Percentiles rank a stretch among this genome's conserved stretches.
phyloP scores from a whole-genome alignment of 2,888 invertebrate genomes.

The Phytoseiulus persimilis region DNA sequence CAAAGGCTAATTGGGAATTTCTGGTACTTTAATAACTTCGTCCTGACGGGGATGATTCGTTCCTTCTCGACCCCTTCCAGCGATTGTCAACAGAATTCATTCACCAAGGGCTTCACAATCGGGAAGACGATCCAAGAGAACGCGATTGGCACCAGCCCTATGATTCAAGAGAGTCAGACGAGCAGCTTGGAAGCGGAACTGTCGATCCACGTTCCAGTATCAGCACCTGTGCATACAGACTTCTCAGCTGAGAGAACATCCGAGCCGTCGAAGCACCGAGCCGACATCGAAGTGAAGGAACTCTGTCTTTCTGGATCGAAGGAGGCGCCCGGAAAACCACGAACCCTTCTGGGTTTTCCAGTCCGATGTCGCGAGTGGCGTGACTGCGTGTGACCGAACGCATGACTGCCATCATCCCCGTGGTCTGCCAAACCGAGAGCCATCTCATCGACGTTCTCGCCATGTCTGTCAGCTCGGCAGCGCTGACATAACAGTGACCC shows the following conservation, averaged over 20 bases:
- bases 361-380: background rate
- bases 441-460: background rate
- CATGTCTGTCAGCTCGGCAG: background rate
- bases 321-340: background rate
- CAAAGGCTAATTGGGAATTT: no score
- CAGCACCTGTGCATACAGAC: background rate
- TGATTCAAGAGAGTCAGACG: no score
- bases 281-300: background rate
- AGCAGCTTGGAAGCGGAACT: no score
- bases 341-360: background rate
- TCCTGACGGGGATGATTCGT: no score
- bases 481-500: background rate
- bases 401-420: no score
- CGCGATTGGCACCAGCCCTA: no score
- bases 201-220: background rate
- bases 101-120: no score
- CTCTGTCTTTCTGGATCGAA: background rate
- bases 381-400: background rate
- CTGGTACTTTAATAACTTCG: no score
- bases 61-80: no score
- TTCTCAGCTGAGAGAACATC: background rate
- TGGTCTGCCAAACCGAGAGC: no score
- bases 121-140: no score
- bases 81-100: no score
- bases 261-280: background rate